Percentiles rank a stretch among this genome's conserved stretches.
Conservation (phyloP, 2,888 invertebrate genomes). For the Lochmaea crataegi region DNA sequence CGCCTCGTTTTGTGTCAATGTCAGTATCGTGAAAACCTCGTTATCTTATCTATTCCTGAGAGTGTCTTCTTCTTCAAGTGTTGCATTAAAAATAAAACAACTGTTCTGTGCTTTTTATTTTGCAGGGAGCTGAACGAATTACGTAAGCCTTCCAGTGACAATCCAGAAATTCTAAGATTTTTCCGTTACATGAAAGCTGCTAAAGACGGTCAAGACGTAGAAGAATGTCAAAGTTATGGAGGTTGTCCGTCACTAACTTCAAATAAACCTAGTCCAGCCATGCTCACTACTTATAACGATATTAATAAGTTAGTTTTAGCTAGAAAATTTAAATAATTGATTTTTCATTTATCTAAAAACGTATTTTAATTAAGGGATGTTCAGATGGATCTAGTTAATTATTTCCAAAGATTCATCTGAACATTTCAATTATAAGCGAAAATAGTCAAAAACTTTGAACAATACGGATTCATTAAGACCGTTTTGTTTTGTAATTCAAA, state of each 20-base stretch:
- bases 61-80: no score
- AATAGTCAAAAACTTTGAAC: background rate
- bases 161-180: slow-evolving; percentile 87
- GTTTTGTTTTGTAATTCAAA: background rate
- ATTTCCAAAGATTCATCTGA: slow-evolving; percentile 1
- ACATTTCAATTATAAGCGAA: background rate
- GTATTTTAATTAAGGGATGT: background rate
- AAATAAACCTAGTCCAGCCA: slow-evolving; percentile 79
- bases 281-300: slow-evolving; percentile 88
- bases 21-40: no score
- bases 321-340: slow-evolving; percentile 69
- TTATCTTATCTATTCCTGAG: no score
- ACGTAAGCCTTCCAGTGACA: slow-evolving; percentile 85
- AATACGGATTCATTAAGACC: background rate
- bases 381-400: background rate
- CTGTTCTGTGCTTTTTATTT: slow-evolving; percentile 41
- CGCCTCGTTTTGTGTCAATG: no score
- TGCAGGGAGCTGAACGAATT: slow-evolving; percentile 86
- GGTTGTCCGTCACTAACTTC: slow-evolving; percentile 74
- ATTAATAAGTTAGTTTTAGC: slow-evolving; percentile 89
- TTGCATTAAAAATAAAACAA: no score
- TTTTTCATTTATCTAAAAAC: background rate
- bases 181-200: slow-evolving; percentile 93
- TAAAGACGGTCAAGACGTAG: slow-evolving; percentile 85
- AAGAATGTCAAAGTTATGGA: slow-evolving; percentile 76